These are phyloP conservation scores for Phortica okadai DNA, from an alignment of 2,888 invertebrate species.

Conservation along the genomic window DNA sequence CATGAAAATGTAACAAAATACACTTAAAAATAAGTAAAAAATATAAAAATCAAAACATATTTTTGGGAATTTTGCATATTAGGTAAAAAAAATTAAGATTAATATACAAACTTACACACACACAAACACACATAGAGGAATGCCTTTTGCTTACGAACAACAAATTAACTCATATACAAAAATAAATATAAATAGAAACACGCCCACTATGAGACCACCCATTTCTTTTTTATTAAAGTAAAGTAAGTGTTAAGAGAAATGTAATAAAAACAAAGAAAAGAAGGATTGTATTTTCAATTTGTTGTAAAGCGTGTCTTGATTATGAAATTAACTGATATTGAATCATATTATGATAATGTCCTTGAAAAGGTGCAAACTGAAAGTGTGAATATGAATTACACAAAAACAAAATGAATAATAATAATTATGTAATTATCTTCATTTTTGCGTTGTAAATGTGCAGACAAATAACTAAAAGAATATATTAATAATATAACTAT, in stretches of 20 bases:
- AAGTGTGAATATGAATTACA: neutral
- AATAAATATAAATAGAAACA: slow-evolving; percentile 10
- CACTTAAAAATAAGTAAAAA: slow-evolving; percentile 49
- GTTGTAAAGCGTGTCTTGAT: slow-evolving; percentile 52
- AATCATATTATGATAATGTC: too few species aligned
- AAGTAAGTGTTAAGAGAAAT: too few species aligned
- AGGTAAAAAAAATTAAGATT: neutral
- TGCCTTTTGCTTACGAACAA: neutral
- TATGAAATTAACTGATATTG: slow-evolving; percentile 28
- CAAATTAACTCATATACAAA: neutral
- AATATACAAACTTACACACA: slow-evolving; percentile 41
- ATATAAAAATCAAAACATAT: slow-evolving; percentile 62
- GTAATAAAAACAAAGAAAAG: too few species aligned
- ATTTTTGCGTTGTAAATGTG: slow-evolving; percentile 11
- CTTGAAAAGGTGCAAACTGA: too few species aligned
- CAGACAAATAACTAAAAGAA: neutral
- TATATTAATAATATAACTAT: neutral
- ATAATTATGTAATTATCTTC: too few species aligned
- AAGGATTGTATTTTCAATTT: too few species aligned
- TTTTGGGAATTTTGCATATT: slow-evolving; percentile 54
- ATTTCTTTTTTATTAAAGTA: too few species aligned
- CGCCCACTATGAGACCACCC: too few species aligned
- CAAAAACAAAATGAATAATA: neutral
- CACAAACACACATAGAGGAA: neutral
- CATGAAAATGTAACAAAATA: slow-evolving; percentile 34